Conservation (phyloP, 2,113 vertebrate genomes). For the Galemys pyrenaicus region DNA sequence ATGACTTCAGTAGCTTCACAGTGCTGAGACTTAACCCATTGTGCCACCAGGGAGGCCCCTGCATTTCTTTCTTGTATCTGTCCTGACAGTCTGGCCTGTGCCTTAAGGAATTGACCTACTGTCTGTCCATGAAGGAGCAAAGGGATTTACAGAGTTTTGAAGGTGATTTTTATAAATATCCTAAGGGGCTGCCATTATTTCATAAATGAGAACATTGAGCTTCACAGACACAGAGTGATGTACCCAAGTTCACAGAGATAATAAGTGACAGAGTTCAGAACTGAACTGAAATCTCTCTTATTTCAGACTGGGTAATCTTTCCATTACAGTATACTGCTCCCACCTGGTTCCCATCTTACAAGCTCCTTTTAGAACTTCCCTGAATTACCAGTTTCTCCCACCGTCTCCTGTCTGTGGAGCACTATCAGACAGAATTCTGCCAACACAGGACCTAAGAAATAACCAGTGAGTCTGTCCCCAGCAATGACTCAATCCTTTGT, state of each 20-base stretch:
- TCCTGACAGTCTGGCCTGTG: background rate
- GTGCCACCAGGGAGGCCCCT: too few relatives aligned
- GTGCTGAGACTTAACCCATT: too few relatives aligned
- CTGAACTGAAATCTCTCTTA: background rate
- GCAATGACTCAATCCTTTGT: background rate
- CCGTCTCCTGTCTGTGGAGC: background rate
- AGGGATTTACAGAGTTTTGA: background rate
- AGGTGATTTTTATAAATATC: slow-evolving; percentile 19
- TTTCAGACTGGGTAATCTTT: background rate
- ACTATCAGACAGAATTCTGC: background rate
- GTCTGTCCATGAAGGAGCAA: background rate
- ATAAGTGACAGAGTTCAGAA: slow-evolving; percentile 15
- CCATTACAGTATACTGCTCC: rapidly evolving
- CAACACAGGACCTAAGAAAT: background rate
- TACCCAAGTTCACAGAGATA: background rate
- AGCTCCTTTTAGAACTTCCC: background rate
- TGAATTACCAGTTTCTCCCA: background rate
- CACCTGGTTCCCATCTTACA: background rate
- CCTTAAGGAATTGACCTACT: slow-evolving; percentile 20
- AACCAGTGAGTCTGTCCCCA: background rate
- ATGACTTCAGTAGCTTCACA: too few relatives aligned
- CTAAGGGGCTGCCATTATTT: background rate
- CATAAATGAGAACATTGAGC: too few relatives aligned
- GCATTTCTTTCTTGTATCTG: background rate
- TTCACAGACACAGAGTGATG: background rate